phyloP scores from a whole-genome alignment of 2,113 vertebrate species.

The Choloepus hoffmanni region DNA sequence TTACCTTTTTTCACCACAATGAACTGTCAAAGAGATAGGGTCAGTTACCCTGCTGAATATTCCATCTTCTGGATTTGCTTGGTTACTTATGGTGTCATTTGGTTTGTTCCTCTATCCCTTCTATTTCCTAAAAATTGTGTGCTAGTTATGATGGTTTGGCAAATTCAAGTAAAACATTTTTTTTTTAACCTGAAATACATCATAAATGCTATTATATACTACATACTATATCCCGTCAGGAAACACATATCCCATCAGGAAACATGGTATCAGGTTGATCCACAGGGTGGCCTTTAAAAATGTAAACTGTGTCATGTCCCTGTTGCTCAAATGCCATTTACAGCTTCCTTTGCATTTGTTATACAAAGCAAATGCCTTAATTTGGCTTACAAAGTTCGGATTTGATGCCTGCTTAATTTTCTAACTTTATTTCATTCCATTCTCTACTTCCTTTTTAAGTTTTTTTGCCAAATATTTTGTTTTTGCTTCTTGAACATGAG shows the following conservation, averaged over 20 bases:
- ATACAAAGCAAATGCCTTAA: neutral
- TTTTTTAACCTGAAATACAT: neutral
- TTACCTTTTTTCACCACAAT: neutral
- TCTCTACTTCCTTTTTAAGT: neutral
- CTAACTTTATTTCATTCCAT: neutral
- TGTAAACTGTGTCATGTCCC: neutral
- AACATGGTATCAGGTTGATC: neutral
- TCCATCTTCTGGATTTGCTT: neutral
- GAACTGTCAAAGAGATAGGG: neutral
- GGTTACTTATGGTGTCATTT: neutral
- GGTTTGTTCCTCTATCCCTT: neutral
- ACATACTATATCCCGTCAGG: neutral
- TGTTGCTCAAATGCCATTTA: neutral
- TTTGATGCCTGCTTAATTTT: neutral
- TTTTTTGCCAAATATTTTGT: neutral
- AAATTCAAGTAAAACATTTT: slow-evolving; percentile 35
- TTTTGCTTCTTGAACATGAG: neutral
- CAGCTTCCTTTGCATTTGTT: neutral
- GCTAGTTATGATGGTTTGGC: neutral
- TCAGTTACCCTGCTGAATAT: neutral
- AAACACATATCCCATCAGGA: neutral
- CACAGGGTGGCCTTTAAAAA: neutral
- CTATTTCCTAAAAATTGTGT: neutral
- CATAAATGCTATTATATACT: neutral
- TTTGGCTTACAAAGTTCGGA: neutral